Base-by-base conservation (phyloP, 2,113 vertebrate genomes). In the Dipodomys ordii region DNA sequence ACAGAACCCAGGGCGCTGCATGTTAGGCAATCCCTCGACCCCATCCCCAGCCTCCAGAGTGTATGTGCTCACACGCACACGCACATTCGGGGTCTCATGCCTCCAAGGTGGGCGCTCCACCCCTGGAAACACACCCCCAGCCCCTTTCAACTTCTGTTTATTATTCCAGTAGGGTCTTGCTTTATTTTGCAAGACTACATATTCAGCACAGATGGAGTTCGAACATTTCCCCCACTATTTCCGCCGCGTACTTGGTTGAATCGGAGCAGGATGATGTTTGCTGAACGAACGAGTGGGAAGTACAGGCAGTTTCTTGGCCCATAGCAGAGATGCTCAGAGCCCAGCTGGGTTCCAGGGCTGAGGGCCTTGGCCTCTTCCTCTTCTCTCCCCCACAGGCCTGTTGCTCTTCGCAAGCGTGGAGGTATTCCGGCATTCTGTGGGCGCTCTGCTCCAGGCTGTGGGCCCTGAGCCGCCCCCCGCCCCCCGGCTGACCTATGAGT, bases 391-490 rank as follows among this genome's bases (percentile, higher is more conserved):
- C 1, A 0, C 97, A 99, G 99, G 99, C 67, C n/a, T 99, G n/a
- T 97, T 99, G 97, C 98, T 99, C 6, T 96, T 99, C 23, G 76
- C 99, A 71, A 98, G 98, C 30, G 96, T 99, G 89, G 95, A 98
- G 93, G 95, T 99, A 53, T 99, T 99, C 98, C 99, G 99, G 94
- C 99, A 99, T 91, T 99, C 99, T 0, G 98, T 99, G 8, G 81
- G 96, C 67, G 98, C 97, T 27, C 95, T 99, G 32, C 92, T 99
- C 91, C 97, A 97, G 95, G 98, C 97, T 5, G 98, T 98, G 78
- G 96, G 97, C 96, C 96, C 97, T 0, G 93, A 98, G 67, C 98
- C 98, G 0, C 60, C 84, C 9, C 91, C 6, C 0, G 81, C 79
- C 16, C 97, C 96, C 0, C 87, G 77, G 57, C 97, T 99, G 67